Percentiles rank a stretch among this genome's conserved stretches.
Evolutionary conservation across 2,888 invertebrate genomes (phyloP).

Genomic region (Oscheius onirici): DNA sequence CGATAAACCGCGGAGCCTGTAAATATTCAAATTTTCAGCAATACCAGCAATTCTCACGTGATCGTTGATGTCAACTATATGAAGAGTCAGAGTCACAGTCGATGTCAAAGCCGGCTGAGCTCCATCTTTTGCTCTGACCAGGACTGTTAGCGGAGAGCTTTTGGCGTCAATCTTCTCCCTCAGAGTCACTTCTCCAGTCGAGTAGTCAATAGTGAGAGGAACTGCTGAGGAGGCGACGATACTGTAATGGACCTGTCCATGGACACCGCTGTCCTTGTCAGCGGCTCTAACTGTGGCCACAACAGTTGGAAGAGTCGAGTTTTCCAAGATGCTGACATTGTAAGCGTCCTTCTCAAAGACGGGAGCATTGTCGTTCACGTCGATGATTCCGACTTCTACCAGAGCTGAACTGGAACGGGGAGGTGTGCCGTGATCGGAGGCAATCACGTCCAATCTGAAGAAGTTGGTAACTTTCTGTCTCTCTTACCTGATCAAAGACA

Average conservation of each 20-base stretch:
- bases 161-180: conserved; percentile 56
- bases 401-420: conserved; percentile 54
- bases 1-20: conserved; percentile 85
- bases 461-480: neutral
- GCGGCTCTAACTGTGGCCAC: conserved; percentile 81
- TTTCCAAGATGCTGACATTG: conserved; percentile 79
- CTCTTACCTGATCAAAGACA: conserved; percentile 42
- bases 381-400: conserved; percentile 64
- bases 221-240: conserved; percentile 89
- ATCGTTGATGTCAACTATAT: conserved; percentile 92
- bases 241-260: conserved; percentile 85
- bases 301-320: conserved; percentile 85
- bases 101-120: conserved; percentile 93
- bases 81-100: conserved; percentile 90
- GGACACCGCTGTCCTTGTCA: conserved; percentile 90
- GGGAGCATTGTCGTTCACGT: conserved; percentile 71
- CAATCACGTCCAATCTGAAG: conserved; percentile 67
- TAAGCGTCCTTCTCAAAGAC: conserved; percentile 61
- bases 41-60: conserved; percentile 75
- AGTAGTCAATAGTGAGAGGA: conserved; percentile 88
- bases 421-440: conserved; percentile 64
- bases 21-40: conserved; percentile 10
- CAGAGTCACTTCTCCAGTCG: conserved; percentile 81
- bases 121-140: conserved; percentile 92
- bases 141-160: conserved; percentile 77